These are phyloP conservation scores for Poecilia gillii DNA, from an alignment of 2,797 vertebrate species.

Conservation along the genomic window DNA sequence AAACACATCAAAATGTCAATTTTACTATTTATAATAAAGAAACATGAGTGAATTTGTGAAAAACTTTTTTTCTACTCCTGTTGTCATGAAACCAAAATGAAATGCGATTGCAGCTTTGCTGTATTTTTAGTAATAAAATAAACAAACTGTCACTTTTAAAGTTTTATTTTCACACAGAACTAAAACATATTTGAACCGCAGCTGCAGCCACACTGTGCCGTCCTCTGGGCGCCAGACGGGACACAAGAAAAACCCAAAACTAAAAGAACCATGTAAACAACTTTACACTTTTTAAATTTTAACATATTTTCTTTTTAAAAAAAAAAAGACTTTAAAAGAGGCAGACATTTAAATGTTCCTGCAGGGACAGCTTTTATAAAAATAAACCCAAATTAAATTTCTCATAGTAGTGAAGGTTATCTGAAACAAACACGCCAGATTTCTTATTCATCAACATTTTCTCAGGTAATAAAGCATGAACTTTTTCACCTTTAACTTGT, in stretches of 20 bases:
- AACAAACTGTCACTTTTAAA: not conserved
- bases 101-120: not conserved
- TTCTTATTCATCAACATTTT: not conserved
- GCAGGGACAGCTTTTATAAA: not conserved
- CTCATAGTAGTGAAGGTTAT: not conserved
- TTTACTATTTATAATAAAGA: not conserved
- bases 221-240: not conserved
- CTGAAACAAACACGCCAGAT: not conserved
- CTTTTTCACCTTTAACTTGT: not conserved
- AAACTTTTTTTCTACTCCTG: not conserved
- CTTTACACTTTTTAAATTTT: not conserved
- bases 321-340: not conserved
- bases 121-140: not conserved
- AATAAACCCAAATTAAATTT: not conserved
- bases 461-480: not conserved
- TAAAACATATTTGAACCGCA: not conserved
- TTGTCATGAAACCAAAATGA: too few relatives aligned
- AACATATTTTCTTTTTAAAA: not conserved
- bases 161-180: not conserved
- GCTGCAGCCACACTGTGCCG: not conserved
- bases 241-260: not conserved
- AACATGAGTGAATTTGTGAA: not conserved
- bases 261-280: not conserved
- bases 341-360: not conserved
- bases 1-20: not conserved